These are phyloP conservation scores for Atlantisia rogersi DNA, from an alignment of 2,113 vertebrate genomes.

Conservation along the genomic window DNA sequence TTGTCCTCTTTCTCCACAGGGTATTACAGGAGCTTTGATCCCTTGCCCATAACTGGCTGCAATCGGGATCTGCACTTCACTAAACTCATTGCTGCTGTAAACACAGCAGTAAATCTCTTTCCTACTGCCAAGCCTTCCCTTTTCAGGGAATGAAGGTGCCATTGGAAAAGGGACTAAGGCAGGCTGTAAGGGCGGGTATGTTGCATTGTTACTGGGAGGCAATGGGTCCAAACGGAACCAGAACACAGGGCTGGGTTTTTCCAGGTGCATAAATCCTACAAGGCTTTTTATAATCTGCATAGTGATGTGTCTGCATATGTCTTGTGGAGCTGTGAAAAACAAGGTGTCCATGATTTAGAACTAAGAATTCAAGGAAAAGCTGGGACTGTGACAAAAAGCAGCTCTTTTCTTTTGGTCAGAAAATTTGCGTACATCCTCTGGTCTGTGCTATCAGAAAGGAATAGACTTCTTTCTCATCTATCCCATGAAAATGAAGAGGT, in stretches of 20 bases:
- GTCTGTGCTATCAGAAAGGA: neutral
- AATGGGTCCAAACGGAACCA: neutral
- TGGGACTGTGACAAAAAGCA: neutral
- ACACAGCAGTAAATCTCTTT: neutral
- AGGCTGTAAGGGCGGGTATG: neutral
- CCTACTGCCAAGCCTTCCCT: neutral
- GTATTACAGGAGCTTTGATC: neutral
- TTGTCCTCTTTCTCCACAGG: neutral
- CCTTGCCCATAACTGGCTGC: neutral
- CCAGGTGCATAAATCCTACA: neutral
- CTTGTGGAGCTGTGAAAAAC: neutral
- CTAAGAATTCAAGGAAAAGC: neutral
- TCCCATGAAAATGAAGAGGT: neutral
- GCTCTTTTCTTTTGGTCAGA: neutral
- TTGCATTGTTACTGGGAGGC: neutral
- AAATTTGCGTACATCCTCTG: neutral
- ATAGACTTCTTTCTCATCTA: neutral
- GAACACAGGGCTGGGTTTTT: neutral
- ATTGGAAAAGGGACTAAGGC: neutral
- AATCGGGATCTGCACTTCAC: neutral
- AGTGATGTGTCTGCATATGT: neutral
- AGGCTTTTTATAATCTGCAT: neutral
- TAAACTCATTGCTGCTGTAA: neutral
- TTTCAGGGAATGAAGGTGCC: neutral
- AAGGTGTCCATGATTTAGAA: neutral